Evolutionary conservation across 30 jellyfish, hydroid and myxozoan genomes (phyloP), one percentile per base, ranked within the genome.

Genomic region (Aurelia aurita complex sp. Pacific): DNA sequence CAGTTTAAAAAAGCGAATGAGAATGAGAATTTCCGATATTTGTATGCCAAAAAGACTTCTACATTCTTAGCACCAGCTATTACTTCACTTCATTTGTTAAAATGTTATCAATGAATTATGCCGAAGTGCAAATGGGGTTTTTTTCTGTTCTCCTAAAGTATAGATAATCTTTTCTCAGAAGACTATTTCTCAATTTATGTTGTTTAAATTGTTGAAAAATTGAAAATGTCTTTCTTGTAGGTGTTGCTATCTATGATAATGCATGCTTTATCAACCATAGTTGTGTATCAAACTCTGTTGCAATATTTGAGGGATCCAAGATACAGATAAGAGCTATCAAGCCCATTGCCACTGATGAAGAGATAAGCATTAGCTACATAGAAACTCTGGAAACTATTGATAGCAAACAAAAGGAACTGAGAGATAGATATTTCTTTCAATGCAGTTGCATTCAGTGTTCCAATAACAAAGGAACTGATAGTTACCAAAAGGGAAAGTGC

Each of bases 241-340:
- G 97, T 38, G 66, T 88, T 71, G 99, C 96, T 13, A 63, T 89
- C 18, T 89, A 66, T 82, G 69, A 69, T 18, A 43, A 82, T 42
- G 91, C 99, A 3, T 89, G 97, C 18, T 75, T 82, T 63, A 59
- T 94, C 54, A 94, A 94, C 74, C 99, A 94, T 67, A 73, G 92
- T 52, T 94, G 99, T 69, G 84, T 55, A 53, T 97, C 99, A 53
- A 94, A 94, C 85, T 76, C 84, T 65, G 85, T 85, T 38, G 96
- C 97, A 6, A 60, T 83, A 5, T 94, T 94, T 71, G 89, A 77
- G 67, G 94, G 91, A 1, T 17, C 82, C 3, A 73, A 67, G 36
- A 68, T 94, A 34, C 18, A 81, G 18, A 73, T 89, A n/a, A 73
- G 97, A 62, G 7, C 97, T 11, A 69, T 94, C 11, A 74, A 60